Evolutionary conservation across 2,888 invertebrate species (phyloP).

Genomic region (Folsomia manolachei): DNA sequence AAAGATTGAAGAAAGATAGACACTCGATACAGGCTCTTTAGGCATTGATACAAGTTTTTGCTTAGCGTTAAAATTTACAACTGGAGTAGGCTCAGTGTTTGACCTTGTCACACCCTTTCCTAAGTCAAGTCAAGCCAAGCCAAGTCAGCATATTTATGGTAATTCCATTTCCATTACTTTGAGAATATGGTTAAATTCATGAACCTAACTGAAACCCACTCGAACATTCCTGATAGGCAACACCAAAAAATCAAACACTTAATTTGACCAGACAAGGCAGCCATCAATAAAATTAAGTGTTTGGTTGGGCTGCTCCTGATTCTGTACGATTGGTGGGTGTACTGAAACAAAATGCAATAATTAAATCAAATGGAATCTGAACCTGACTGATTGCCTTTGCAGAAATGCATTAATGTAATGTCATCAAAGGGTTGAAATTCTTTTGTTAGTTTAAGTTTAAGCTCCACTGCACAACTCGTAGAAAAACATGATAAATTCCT

Average conservation of each 20-base stretch:
- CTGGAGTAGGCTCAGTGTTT: not conserved
- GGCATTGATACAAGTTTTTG: not conserved
- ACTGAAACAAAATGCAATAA: not conserved
- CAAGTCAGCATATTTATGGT: no score
- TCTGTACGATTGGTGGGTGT: not conserved
- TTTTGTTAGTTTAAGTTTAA: not conserved
- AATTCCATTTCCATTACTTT: not conserved
- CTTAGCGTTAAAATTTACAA: not conserved
- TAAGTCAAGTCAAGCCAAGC: no score
- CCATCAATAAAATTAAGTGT: no score
- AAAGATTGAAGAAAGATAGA: no score
- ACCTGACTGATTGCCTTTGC: not conserved
- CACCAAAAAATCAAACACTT: not conserved
- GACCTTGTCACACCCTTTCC: not conserved
- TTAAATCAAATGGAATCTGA: not conserved
- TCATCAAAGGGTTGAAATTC: not conserved
- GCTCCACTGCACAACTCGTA: not conserved
- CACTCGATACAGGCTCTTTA: no score
- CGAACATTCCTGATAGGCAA: not conserved
- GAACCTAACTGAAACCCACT: not conserved
- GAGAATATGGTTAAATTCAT: not conserved
- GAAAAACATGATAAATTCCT: not conserved
- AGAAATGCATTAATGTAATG: not conserved
- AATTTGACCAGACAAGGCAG: no score
- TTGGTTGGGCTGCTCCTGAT: not conserved